Percentiles rank a stretch among this genome's conserved stretches.
Evolutionary conservation across 2,797 vertebrate genomes (phyloP).

Genomic region (Mus caroli): DNA sequence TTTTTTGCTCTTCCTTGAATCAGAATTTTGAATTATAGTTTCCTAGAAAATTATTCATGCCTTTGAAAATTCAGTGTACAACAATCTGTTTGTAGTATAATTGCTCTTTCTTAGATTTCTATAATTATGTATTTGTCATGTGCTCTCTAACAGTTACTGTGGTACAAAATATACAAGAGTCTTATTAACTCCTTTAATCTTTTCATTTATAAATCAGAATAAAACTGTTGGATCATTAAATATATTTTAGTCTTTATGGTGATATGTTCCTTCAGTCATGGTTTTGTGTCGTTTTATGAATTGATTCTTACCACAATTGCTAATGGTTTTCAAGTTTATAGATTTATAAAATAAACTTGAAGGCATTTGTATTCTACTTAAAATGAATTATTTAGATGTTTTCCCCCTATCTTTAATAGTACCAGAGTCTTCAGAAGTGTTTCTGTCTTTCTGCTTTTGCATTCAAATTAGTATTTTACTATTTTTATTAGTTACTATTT

Average conservation of each 20-base stretch:
- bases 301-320: conserved; percentile 1
- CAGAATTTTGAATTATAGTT: conserved; percentile 28
- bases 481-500: background rate
- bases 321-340: background rate
- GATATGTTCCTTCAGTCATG: background rate
- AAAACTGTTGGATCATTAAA: background rate
- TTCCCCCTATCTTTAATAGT: background rate
- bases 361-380: background rate
- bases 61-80: background rate
- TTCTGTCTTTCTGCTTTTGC: background rate
- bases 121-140: background rate
- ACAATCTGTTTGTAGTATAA: background rate
- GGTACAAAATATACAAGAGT: background rate
- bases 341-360: background rate
- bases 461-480: conserved; percentile 21
- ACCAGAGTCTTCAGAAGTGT: background rate
- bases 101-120: background rate
- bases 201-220: background rate
- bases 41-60: background rate
- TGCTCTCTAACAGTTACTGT: background rate
- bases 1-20: background rate
- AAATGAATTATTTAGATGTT: background rate
- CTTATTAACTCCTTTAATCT: background rate
- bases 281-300: background rate
- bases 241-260: background rate